Percentiles rank a stretch among this genome's conserved stretches.
These are phyloP conservation scores for Caenorhabditis sp. DNA, from an alignment of 2,888 invertebrate genomes.

Conservation along the genomic window DNA sequence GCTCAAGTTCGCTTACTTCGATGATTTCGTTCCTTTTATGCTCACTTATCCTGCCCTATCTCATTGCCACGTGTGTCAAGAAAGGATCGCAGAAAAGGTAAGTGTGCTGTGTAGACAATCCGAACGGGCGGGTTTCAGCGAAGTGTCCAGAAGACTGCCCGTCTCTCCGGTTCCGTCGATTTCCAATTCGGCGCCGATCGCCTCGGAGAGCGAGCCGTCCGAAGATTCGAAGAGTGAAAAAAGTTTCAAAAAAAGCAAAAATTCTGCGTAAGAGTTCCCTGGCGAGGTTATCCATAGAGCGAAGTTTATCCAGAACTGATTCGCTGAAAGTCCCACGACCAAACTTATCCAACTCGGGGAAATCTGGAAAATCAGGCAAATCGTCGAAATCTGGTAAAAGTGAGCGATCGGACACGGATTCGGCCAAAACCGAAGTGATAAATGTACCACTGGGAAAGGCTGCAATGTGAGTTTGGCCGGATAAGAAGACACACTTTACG, in stretches of 20 bases:
- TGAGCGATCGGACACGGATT: slow-evolving; percentile 13
- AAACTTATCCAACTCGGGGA: slow-evolving; percentile 5
- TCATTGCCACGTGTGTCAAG: slow-evolving; percentile 6
- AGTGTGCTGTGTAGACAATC: neutral
- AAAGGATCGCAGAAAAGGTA: slow-evolving; percentile 18
- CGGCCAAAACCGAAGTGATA: slow-evolving; percentile 22
- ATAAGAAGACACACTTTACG: too few species aligned
- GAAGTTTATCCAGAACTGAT: slow-evolving; percentile 21
- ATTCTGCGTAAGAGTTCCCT: neutral
- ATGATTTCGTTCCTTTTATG: slow-evolving; percentile 32
- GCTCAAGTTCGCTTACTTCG: slow-evolving; percentile 25
- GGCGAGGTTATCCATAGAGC: too few species aligned
- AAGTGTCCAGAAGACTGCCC: neutral
- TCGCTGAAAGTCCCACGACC: slow-evolving; percentile 35
- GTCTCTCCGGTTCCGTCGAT: neutral
- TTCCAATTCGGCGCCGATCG: neutral
- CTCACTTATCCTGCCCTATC: neutral
- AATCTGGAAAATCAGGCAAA: slow-evolving; percentile 4
- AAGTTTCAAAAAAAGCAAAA: neutral
- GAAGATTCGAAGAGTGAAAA: slow-evolving; percentile 5
- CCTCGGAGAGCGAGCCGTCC: slow-evolving; percentile 14
- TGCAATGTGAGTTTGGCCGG: slow-evolving; percentile 23
- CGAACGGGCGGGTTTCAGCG: neutral
- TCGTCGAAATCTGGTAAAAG: neutral
- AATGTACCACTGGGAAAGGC: slow-evolving; percentile 38